Evolutionary conservation across 2,888 invertebrate genomes (phyloP), one percentile per base, ranked within the genome.

Genomic region (Drosophila helvetica): DNA sequence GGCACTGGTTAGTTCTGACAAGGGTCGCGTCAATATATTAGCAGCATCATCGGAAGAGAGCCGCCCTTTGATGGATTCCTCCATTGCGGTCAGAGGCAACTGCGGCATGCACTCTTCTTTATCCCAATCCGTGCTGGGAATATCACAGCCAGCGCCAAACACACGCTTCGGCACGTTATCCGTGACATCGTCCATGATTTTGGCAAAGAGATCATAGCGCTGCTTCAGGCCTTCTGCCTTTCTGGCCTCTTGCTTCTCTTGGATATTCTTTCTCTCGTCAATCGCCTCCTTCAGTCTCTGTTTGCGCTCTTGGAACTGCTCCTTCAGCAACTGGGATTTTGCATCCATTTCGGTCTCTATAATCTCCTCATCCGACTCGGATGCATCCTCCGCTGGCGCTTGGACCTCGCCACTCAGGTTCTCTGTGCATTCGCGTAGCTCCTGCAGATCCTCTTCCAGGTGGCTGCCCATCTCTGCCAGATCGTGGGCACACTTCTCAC

Each of bases 111-210:
- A 48, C n/a, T 84, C 86, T 43, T 84, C 83, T 1, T 38, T 27
- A 1, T 53, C 52, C 83, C 83, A 84, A 6, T 69, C 42, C 0
- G 64, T 15, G 22, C 79, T 72, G 33, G 79, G 78, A 0, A 17
- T 25, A 55, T 84, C 83, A 1, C 22, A 68, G 0, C 73, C 79
- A 9, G 56, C 50, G 0, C 86, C 83, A 47, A 72, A 84, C 1
- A 84, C 66, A 0, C 83, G 81, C 10, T 65, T 79, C 0, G 83
- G 84, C 27, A 84, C 84, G 76, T 84, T 67, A 43, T 84, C 83
- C 1, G 80, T 51, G 6, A 55, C 52, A 1, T 68, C 46, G 25
- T 77, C 82, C 7, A 84, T 30, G 0, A 71, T 48, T 22, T 86
- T 84, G 12, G 85, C 83, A 42, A 78, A 75, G 0, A 73, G 70